Conservation (phyloP, 2,797 vertebrate species). For the Danio jaintianensis region DNA sequence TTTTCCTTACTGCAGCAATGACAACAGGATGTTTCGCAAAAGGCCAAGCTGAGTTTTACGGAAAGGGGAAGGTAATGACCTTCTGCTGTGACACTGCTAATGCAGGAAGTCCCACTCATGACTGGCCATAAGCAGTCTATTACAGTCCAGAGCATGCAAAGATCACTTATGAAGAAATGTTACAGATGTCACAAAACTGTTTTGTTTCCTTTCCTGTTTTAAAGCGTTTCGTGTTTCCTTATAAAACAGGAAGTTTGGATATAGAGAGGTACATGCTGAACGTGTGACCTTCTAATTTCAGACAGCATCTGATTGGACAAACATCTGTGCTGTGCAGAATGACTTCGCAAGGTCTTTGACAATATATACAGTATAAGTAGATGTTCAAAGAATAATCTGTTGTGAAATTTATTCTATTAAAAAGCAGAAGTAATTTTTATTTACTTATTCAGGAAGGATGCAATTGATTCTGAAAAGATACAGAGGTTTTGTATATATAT, state of each 20-base stretch:
- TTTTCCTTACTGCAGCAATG: background rate
- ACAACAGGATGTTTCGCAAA: conserved; percentile 33
- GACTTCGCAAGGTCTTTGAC: background rate
- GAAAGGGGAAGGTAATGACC: conserved; percentile 28
- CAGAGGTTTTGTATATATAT: too few species aligned
- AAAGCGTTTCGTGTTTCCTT: background rate
- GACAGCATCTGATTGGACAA: background rate
- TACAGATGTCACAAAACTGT: background rate
- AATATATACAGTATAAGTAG: too few species aligned
- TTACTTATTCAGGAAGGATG: too few species aligned
- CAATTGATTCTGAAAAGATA: too few species aligned
- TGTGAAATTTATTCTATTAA: too few species aligned
- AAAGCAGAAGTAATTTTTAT: too few species aligned
- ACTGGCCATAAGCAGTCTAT: conserved; percentile 10
- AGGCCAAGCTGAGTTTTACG: background rate
- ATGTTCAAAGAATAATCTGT: too few species aligned
- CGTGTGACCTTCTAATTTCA: background rate
- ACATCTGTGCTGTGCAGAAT: background rate
- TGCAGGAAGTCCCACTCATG: background rate
- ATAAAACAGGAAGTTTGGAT: background rate
- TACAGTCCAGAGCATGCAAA: background rate
- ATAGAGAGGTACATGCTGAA: background rate
- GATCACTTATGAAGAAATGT: background rate
- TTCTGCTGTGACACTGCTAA: conserved; percentile 10
- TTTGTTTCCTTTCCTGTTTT: background rate